Percentiles rank a stretch among this genome's conserved stretches.
Evolutionary conservation across 2,888 invertebrate genomes (phyloP).

Genomic region (Margaritifera margaritifera): DNA sequence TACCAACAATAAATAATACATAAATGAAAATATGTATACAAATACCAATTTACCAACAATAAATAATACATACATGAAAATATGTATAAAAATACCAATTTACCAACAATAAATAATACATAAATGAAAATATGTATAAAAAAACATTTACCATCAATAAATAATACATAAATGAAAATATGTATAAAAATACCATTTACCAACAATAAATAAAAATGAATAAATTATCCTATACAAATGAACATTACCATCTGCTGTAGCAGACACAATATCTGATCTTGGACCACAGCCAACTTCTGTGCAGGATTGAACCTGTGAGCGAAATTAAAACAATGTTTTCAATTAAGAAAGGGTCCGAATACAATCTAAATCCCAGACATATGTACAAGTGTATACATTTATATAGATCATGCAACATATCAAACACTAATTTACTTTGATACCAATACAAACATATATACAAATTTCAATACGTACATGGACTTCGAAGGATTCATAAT

Average conservation of each 20-base stretch:
- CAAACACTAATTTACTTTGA: not conserved
- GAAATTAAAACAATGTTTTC: slow-evolving; percentile 3
- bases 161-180: no score
- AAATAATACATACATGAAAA: no score
- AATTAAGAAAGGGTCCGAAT: not conserved
- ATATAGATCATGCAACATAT: not conserved
- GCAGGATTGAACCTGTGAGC: slow-evolving; percentile 83
- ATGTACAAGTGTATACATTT: not conserved
- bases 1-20: no score
- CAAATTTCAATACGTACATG: slow-evolving; percentile 8
- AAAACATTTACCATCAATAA: no score
- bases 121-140: no score
- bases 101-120: no score
- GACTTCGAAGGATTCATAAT: no score
- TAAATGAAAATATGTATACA: no score
- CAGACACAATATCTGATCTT: slow-evolving; percentile 79
- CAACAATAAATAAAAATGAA: not conserved
- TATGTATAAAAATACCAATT: no score
- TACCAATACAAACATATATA: no score
- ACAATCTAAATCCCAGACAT: not conserved
- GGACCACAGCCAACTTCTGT: slow-evolving; percentile 86
- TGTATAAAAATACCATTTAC: not conserved
- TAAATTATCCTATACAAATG: not conserved
- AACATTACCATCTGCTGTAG: slow-evolving; percentile 77
- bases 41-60: no score